Conservation (phyloP, 1,140 invertebrate species). For the Cyphomyrmex costatus region DNA sequence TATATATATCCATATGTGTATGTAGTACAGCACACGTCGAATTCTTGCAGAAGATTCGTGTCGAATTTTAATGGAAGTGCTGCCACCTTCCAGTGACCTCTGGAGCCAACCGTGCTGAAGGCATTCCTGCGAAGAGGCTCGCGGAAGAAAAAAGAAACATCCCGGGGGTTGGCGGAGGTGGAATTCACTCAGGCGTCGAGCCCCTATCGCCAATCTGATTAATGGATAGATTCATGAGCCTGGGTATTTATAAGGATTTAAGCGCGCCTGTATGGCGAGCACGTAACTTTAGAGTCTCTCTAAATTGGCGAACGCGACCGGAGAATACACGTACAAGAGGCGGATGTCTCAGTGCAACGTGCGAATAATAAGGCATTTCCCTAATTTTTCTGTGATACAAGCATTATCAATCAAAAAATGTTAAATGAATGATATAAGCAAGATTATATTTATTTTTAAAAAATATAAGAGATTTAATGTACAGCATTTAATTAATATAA, state of each 20-base stretch:
- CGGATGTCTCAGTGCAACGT: not conserved
- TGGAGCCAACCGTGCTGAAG: constrained; percentile 68
- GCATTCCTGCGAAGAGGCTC: constrained; percentile 50
- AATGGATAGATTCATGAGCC: constrained; percentile 82
- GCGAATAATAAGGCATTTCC: not conserved
- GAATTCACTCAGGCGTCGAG: constrained; percentile 83
- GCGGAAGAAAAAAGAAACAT: constrained; percentile 40
- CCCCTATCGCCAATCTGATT: constrained; percentile 84
- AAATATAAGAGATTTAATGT: not conserved
- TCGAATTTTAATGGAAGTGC: constrained; percentile 81
- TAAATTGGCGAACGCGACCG: constrained; percentile 35
- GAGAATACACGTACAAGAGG: constrained; percentile 62
- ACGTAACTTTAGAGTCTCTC: constrained; percentile 28
- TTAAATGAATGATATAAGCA: not conserved
- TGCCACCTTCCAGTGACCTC: constrained; percentile 83
- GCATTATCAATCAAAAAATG: not conserved
- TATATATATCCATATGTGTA: not conserved
- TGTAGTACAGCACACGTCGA: constrained; percentile 70
- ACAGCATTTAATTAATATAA: not conserved
- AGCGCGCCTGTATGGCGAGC: constrained; percentile 62
- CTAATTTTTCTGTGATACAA: not conserved
- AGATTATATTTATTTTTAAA: not conserved
- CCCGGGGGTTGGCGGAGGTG: constrained; percentile 57
- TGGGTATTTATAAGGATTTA: constrained; percentile 80
- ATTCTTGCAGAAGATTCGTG: constrained; percentile 76